Conservation (phyloP, 2,888 invertebrate species). For the Synergus umbraculus region DNA sequence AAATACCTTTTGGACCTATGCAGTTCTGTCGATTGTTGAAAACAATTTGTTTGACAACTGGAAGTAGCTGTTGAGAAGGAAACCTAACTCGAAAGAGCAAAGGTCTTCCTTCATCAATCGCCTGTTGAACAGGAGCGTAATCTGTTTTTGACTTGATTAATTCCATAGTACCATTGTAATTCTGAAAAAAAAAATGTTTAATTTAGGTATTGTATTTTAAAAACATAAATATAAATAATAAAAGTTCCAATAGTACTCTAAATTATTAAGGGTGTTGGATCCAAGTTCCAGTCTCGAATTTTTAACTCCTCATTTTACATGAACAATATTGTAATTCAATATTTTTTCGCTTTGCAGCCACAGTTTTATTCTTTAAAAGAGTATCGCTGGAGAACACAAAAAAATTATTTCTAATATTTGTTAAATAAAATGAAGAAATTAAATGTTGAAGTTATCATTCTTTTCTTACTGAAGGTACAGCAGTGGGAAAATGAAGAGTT, state of each 20-base stretch:
- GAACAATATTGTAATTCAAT: too few relatives aligned
- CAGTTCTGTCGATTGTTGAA: constrained; percentile 68
- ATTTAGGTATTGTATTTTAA: background rate
- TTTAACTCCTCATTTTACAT: too few relatives aligned
- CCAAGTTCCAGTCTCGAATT: too few relatives aligned
- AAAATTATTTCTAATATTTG: too few relatives aligned
- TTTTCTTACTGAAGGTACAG: constrained; percentile 64
- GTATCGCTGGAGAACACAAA: too few relatives aligned
- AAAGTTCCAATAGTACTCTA: background rate
- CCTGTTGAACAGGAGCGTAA: constrained; percentile 58
- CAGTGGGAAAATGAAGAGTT: constrained; percentile 60
- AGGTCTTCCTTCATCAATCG: constrained; percentile 62
- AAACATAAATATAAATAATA: background rate
- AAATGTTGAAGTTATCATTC: background rate
- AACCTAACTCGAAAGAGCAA: constrained; percentile 69
- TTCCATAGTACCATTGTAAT: constrained; percentile 69
- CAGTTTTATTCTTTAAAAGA: too few relatives aligned
- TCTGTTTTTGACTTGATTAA: constrained; percentile 64
- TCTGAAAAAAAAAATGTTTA: constrained; percentile 56
- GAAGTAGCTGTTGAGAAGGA: constrained; percentile 68
- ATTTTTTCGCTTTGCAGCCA: too few relatives aligned
- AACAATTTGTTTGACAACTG: constrained; percentile 64
- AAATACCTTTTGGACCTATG: constrained; percentile 63
- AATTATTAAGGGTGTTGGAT: background rate
- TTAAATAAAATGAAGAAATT: too few relatives aligned